Evolutionary conservation across 2,113 vertebrate species (phyloP).

Genomic region (Myocastor coypus): DNA sequence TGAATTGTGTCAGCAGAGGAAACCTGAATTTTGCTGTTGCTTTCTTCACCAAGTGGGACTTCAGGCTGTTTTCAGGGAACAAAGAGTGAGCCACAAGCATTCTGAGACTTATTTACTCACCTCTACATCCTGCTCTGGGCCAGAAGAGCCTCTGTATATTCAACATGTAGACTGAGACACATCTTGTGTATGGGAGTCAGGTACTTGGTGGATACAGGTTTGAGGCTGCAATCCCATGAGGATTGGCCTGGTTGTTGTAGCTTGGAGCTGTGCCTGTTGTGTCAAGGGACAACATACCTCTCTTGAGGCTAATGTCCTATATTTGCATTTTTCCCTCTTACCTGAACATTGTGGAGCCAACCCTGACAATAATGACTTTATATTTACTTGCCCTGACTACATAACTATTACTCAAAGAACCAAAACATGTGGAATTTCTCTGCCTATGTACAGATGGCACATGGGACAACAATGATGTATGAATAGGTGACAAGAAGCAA

Average conservation of each 20-base stretch:
- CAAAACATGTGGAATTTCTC: background rate
- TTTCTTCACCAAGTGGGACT: no score
- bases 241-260: background rate
- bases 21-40: background rate
- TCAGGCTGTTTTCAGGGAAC: background rate
- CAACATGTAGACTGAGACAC: background rate
- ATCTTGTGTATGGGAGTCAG: background rate
- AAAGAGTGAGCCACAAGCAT: fast-evolving
- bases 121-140: background rate
- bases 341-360: background rate
- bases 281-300: background rate
- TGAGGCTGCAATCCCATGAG: background rate
- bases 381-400: background rate
- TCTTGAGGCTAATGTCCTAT: background rate
- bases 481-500: background rate
- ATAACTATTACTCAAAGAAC: background rate
- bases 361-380: background rate
- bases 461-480: background rate
- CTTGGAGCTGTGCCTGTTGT: background rate
- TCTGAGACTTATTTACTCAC: background rate
- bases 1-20: background rate
- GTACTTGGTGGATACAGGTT: background rate
- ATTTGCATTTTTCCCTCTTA: background rate
- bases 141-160: background rate
- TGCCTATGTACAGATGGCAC: background rate